phyloP scores from a whole-genome alignment of 2,888 invertebrate genomes.

The Apodemia mormo region DNA sequence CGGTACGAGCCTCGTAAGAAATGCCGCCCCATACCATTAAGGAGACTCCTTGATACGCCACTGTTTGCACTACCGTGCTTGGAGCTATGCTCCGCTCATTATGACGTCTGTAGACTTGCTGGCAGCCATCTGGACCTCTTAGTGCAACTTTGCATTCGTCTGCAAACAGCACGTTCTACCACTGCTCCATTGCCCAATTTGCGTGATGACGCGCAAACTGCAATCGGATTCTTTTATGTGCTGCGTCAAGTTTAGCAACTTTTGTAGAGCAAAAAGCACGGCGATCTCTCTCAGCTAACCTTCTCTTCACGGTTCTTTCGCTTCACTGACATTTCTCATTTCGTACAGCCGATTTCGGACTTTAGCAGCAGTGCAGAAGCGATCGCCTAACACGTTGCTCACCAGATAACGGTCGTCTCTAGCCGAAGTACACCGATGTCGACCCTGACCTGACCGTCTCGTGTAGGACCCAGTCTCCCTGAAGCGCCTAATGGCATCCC shows the following conservation, averaged over 20 bases:
- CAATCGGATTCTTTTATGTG: background rate
- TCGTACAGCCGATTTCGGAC: too few species aligned
- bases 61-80: background rate
- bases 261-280: too few species aligned
- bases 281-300: too few species aligned
- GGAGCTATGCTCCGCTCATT: background rate
- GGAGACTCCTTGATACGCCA: background rate
- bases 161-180: background rate
- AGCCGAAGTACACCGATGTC: too few species aligned
- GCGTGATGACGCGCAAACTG: background rate
- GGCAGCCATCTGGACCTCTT: background rate
- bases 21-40: background rate
- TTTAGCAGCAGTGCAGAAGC: too few species aligned
- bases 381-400: too few species aligned
- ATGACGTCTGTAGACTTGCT: background rate
- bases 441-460: too few species aligned
- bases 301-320: too few species aligned
- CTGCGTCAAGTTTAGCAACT: background rate
- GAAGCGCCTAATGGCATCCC: background rate
- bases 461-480: background rate
- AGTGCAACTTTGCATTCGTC: background rate
- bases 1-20: background rate
- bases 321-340: too few species aligned
- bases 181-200: background rate
- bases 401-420: too few species aligned